These are phyloP conservation scores for Lacerta agilis DNA, from an alignment of 2,797 vertebrate species.

Conservation along the genomic window DNA sequence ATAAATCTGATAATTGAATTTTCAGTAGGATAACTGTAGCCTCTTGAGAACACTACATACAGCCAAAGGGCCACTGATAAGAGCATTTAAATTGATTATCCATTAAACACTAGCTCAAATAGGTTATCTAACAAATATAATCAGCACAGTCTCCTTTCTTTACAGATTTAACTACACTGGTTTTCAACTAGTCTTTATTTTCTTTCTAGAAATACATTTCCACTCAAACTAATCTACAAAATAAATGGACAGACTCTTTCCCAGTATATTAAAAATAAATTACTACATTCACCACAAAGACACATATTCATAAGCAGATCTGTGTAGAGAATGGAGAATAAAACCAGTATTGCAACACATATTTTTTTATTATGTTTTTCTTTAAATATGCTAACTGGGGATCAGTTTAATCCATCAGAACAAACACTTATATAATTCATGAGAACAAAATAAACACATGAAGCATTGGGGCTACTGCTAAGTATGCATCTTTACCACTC, in stretches of 20 bases:
- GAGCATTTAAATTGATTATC: conserved; percentile 82
- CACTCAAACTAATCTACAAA: neutral
- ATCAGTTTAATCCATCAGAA: conserved; percentile 22
- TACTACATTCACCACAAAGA: neutral
- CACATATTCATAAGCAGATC: neutral
- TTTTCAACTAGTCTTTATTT: conserved; percentile 27
- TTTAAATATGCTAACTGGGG: conserved; percentile 2
- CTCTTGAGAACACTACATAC: conserved; percentile 69
- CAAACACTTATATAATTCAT: neutral
- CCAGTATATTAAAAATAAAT: neutral
- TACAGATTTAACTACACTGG: conserved; percentile 70
- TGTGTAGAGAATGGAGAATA: neutral
- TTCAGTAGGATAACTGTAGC: conserved; percentile 46
- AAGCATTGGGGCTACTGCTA: neutral
- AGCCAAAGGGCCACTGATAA: conserved; percentile 79
- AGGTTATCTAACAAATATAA: conserved; percentile 81
- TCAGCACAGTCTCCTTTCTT: conserved; percentile 73
- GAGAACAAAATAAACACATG: neutral
- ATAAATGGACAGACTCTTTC: neutral
- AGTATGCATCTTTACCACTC: neutral
- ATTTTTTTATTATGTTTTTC: conserved; percentile 21
- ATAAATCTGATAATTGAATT: conserved; percentile 49
- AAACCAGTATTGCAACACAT: neutral
- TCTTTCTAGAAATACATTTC: neutral
- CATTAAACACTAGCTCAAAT: conserved; percentile 77